phyloP scores from a whole-genome alignment of 1,140 invertebrate species.

The Drosophila cardini region DNA sequence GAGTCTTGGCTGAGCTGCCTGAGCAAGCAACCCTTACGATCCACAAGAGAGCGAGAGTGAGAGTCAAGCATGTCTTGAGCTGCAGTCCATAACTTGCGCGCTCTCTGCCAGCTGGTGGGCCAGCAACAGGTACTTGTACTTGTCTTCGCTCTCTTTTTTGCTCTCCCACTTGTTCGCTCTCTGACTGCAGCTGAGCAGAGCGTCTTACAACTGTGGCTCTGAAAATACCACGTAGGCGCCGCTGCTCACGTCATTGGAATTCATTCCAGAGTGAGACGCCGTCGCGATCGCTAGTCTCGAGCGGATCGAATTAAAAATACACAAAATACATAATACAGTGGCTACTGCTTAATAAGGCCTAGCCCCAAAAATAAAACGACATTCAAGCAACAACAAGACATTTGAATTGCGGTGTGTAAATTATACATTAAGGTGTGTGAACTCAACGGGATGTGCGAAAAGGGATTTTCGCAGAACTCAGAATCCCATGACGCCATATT shows the following conservation, averaged over 20 bases:
- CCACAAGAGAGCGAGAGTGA: constrained; percentile 2
- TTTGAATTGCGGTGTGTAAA: neutral
- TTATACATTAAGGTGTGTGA: neutral
- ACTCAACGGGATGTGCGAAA: constrained; percentile 47
- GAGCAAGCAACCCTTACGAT: neutral
- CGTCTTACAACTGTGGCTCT: neutral
- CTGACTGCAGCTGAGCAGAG: constrained; percentile 34
- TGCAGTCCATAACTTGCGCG: constrained; percentile 22
- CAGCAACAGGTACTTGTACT: constrained; percentile 42
- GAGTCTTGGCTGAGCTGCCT: neutral
- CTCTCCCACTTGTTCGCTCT: constrained; percentile 2
- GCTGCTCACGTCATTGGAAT: constrained; percentile 43
- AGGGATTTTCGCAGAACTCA: constrained; percentile 36
- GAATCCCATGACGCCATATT: constrained; percentile 73
- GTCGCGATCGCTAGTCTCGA: constrained; percentile 63
- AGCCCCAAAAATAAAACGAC: constrained; percentile 26
- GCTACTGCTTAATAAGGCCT: constrained; percentile 22
- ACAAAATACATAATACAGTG: constrained; percentile 9
- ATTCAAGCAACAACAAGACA: constrained; percentile 13
- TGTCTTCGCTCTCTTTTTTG: constrained; percentile 4
- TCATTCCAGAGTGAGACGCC: constrained; percentile 70
- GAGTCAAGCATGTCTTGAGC: neutral
- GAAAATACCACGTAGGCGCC: constrained; percentile 52
- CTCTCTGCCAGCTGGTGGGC: constrained; percentile 41
- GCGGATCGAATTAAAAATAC: constrained; percentile 34